Percentiles rank a stretch among this genome's conserved stretches.
Conservation (phyloP, 2,113 vertebrate genomes). For the Gymnarchus niloticus region DNA sequence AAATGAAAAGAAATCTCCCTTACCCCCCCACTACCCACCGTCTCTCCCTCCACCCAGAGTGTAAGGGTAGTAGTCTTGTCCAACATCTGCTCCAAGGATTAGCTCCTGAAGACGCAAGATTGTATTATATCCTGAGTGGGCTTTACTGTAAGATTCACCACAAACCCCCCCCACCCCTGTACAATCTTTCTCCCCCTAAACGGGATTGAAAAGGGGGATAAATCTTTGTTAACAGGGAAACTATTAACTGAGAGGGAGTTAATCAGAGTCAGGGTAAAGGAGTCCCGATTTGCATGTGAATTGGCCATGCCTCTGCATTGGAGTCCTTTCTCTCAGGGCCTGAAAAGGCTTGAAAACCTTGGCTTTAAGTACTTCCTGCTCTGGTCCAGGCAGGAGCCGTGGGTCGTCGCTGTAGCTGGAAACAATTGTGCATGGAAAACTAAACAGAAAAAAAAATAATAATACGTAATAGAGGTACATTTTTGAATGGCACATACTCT, state of each 20-base stretch:
- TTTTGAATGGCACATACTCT: neutral
- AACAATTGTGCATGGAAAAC: neutral
- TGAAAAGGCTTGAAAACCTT: conserved; percentile 59
- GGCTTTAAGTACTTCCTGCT: conserved; percentile 77
- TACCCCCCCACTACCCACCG: neutral
- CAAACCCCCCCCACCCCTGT: conserved; percentile 56
- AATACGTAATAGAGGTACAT: neutral
- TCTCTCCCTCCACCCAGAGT: neutral
- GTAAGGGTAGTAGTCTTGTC: conserved; percentile 19
- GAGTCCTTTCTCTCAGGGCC: conserved; percentile 69
- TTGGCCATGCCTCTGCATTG: conserved; percentile 61
- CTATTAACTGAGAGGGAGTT: conserved; percentile 82
- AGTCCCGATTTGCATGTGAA: conserved; percentile 77
- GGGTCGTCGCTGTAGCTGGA: neutral
- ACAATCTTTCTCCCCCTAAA: conserved; percentile 46
- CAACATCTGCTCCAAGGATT: conserved; percentile 60
- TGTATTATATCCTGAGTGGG: conserved; percentile 69
- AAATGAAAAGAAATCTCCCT: neutral
- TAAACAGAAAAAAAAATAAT: neutral
- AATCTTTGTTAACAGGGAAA: conserved; percentile 73
- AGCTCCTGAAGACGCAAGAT: conserved; percentile 66
- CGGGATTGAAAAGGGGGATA: conserved; percentile 73
- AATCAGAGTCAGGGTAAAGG: conserved; percentile 77
- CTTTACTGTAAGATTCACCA: conserved; percentile 64
- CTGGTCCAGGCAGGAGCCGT: conserved; percentile 30